Base-by-base conservation (phyloP, 2,888 invertebrate genomes). In the Toxonevra muliebris region DNA sequence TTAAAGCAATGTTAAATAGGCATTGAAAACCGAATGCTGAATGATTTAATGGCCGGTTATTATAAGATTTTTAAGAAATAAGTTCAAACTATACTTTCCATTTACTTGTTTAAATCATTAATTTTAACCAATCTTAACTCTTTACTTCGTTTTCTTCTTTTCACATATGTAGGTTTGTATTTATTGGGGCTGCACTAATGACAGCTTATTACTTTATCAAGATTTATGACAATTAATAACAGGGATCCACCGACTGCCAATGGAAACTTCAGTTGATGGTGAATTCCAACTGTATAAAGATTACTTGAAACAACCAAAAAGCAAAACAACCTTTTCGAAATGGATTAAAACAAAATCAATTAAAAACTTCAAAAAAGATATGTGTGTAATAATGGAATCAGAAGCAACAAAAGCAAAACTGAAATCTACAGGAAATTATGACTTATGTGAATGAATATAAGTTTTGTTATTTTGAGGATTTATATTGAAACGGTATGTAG, bases 141-240 rank as follows among this genome's bases (percentile, higher is more conserved):
- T 43, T n/a, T 48, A n/a, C 48, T 40, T 17, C 65, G 58, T 65
- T 58, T 65, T 58, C 58, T 65, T 65, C 65, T 52, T 52, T 43
- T 30, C 53, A 43, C 50, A 13, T 62, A 53, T 13, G 52, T 12
- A 4, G 12, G 41, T 61, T 50, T 52, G 48, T 61, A 15, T 15
- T 66, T 66, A 66, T 66, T 66, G 61, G 50, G 61, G 66, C 66
- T 54, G 61, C 66, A 54, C 61, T 66, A 66, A 66, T 74, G 76
- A 75, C 74, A 75, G 71, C 78, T 77, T 80, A 78, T 79, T 76
- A 79, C 76, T 77, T 79, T 76, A 79, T 79, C 80, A 79, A 83
- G 83, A 83, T 83, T 83, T 83, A 84, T 83, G 81, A 77, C 83
- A 84, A 81, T 80, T 83, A 84, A 84, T 84, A 83, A 83, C 79